Base-by-base conservation (phyloP, 2,113 vertebrate species). In the Lucifuga dentata region DNA sequence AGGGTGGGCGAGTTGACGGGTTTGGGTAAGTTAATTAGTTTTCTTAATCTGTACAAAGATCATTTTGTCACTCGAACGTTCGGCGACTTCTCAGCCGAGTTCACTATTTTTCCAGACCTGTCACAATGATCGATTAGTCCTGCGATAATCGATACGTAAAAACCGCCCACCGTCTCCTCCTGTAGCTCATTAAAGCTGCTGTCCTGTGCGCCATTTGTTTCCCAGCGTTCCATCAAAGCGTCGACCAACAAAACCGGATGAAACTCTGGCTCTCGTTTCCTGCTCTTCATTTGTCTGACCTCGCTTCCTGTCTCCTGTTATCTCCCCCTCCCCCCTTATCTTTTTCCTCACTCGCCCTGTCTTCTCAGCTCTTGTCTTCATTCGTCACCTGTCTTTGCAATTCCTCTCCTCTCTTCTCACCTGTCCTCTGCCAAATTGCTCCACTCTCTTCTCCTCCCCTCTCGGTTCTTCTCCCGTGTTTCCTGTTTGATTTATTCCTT, bases 381-480 rank as follows among this genome's bases (percentile, higher is more conserved):
- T 75, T 58, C 39, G 62, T 55, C 71, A 72, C 41, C 58, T 11
- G 36, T 55, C 19, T 71, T 6, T 66, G 52, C 24, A 55, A 16
- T 45, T 68, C 59, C 49, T 33, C 45, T 33, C 13, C 44, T n/a
- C 50, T 17, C 29, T 32, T 48, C 44, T 4, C 2, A 40, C 19
- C 13, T 8, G 11, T 35, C 50, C 55, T 40, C 44, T 61, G 24
- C 71, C 32, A 49, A 38, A 71, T 65, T 57, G 29, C 23, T 15
- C 20, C 9, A 11, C 26, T 49, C 35, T 43, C 48, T 13, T 62
- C 21, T 48, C 8, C 32, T 64, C 45, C 21, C 23, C 29, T 53
- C 23, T 41, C 58, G 36, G 56, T 49, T 10, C 0, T 21, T 40
- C 48, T 29, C 43, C 2, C 39, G 5, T 0, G 13, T 19, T 19